Evolutionary conservation across 2,113 vertebrate species (phyloP), one percentile per base, ranked within the genome.

Genomic region (Rhipidura dahli): DNA sequence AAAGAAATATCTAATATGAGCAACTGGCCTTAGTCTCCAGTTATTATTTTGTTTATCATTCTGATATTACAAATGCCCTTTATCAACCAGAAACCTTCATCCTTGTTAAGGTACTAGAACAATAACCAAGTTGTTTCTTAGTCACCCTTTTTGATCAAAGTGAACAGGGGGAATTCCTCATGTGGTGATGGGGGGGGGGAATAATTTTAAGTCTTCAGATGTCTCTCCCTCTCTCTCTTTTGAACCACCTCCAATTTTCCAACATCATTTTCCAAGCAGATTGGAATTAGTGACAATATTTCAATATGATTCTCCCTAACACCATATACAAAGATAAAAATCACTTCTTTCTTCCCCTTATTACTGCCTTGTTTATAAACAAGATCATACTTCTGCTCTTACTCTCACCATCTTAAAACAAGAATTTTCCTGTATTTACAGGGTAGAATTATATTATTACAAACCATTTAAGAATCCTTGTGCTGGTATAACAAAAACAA

Each of bases 151-250:
- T 57, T 80, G 78, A 95, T 82, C 1, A 2, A 94, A 93, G 73
- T 65, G 82, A 94, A 72, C 57, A 82, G 53, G 78, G 84, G 85
- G 61, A 94, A 95, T 90, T 90, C 73, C 87, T 93, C 81, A 87
- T 84, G 39, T 75, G 72, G 16, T 78, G 31, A 71, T 47, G 39
- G 12, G 28, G 19, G 28, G 19, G 40, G 30, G 30, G 27, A 84
- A 60, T 87, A 83, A 89, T 91, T 88, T 78, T 72, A 87, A 75
- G 23, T 70, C 40, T 82, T 88, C 61, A 89, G 37, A 78, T 4
- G 0, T 73, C 22, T 40, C 24, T 45, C 17, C 21, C 40, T 31
- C 59, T 28, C 63, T 47, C 65, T 35, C 18, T 49, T 87, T 94
- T 95, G 81, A 91, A 39, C 30, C 5, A 47, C 24, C 60, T 89